Base-by-base conservation (phyloP, 2,888 invertebrate genomes). In the Pimpla rufipes region DNA sequence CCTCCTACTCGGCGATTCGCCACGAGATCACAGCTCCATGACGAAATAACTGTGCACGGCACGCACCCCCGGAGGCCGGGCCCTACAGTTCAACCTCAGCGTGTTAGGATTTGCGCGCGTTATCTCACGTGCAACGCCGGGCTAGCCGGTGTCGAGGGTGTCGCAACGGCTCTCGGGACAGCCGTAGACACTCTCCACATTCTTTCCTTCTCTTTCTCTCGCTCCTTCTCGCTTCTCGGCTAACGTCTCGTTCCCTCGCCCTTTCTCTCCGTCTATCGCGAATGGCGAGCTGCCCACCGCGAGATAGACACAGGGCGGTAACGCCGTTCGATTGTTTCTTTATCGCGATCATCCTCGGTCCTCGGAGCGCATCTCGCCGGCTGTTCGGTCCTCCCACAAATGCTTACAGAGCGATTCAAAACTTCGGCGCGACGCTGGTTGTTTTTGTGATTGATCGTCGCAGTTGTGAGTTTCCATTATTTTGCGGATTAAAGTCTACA, bases 301-400 rank as follows among this genome's bases (percentile, higher is more conserved):
- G 67, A 64, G 67, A 73, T 73, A 64, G 52, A 62, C 71, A 77
- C 78, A 82, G 86, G 84, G 85, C 85, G 85, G 85, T 85, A 80
- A 84, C 84, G 79, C 84, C 79, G 89, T 91, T 91, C 91, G 91
- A 91, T 91, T 91, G 91, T 91, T 91, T 91, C 91, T 90, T 91
- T 91, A 91, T 91, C 91, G 91, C 90, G 91, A 91, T 91, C 90
- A 88, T 90, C 89, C 89, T 88, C 88, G 87, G 59, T 82, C 71
- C 75, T 81, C 86, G n/a, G 57, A 35, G 29, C 29, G 57, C 57
- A 35, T n/a, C 29, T 59, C 35, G 5, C 83, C 86, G 83, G 87
- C 86, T 87, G 86, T 85, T 85, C 85, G 84, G 85, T 87, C 87
- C 83, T 59, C 57, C 57, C 57, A 59, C 29, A 8, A 59, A n/a